Evolutionary conservation across 2,113 vertebrate genomes (phyloP), one percentile per base, ranked within the genome.

Genomic region (Octodon degus): DNA sequence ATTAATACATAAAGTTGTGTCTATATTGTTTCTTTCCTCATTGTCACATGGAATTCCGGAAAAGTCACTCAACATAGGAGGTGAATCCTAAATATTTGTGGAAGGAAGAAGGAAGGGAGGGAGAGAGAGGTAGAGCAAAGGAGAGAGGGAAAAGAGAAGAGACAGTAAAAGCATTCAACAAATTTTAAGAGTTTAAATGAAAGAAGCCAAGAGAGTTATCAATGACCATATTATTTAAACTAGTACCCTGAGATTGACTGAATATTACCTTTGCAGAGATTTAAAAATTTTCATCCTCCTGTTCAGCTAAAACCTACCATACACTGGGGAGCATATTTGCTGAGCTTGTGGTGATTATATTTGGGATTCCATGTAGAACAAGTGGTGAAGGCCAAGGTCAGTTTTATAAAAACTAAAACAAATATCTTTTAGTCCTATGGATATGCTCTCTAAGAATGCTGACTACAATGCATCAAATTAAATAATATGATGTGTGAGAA

Each of bases 1-100:
- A 77, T 68, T 91, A 91, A 81, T 82, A 84, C 34, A 47, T 88
- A 19, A 76, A 83, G 68, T 92, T 85, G 65, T 91, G 37, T 80
- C 11, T 74, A 17, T 79, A 34, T 8, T 47, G 5, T 91, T 37
- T 89, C 5, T 79, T 14, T 93, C 37, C 5, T 97, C 25, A 43
- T 47, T 24, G 58, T 19, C 25, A 67, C 11, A 9, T 86, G 60
- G 14, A 89, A 77, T 4, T 63, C 62, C 37, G 25, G 1, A 84
- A 92, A 84, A 93, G 34, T 81, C 25, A 40, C 11, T 76, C 77
- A 95, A 89, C 24, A 68, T 60, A 92, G 53, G 60, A 94, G 40
- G 40, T 79, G 2, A 4, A 50, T 12, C 9, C 14, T 43, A 74
- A 93, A 50, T 91, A 87, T 70, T 74, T 95, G 30, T 37, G 32